These are phyloP conservation scores for Microctenopoma stevenorrisi DNA, from an alignment of 2,797 vertebrate species.

Conservation along the genomic window DNA sequence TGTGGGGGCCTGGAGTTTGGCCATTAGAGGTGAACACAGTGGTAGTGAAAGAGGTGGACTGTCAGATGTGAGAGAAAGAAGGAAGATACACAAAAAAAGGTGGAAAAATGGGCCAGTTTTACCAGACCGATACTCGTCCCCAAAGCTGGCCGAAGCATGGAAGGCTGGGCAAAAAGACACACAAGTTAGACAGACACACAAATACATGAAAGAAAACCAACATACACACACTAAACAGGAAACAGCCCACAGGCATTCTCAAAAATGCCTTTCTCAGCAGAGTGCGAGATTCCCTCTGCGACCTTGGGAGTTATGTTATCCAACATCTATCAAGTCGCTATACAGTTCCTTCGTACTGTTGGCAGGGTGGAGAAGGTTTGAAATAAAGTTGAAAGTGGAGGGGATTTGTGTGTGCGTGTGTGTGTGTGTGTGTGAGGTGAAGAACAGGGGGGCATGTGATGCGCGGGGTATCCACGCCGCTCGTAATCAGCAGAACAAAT, in stretches of 20 bases:
- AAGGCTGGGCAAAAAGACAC: constrained; percentile 83
- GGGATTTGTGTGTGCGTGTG: background rate
- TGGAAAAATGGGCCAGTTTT: constrained; percentile 80
- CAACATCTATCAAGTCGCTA: constrained; percentile 72
- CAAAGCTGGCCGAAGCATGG: constrained; percentile 78
- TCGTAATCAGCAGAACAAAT: constrained; percentile 87
- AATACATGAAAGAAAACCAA: constrained; percentile 42
- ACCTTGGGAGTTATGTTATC: constrained; percentile 69
- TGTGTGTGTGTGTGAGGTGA: constrained; percentile 28
- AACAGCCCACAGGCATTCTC: constrained; percentile 48
- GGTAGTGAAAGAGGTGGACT: constrained; percentile 56
- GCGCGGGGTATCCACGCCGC: constrained; percentile 67
- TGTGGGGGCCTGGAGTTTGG: constrained; percentile 32
- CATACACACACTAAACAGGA: constrained; percentile 45
- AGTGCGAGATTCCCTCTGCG: constrained; percentile 54
- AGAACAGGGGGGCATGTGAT: constrained; percentile 34
- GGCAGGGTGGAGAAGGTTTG: constrained; percentile 27
- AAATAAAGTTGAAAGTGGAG: constrained; percentile 55
- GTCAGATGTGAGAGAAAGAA: constrained; percentile 64
- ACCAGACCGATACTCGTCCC: constrained; percentile 84
- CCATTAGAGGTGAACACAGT: constrained; percentile 25
- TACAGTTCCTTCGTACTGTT: constrained; percentile 29
- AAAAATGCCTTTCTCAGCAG: constrained; percentile 63
- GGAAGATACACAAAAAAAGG: constrained; percentile 39
- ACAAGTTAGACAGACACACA: constrained; percentile 81